A percentile compares a stretch with the other conserved stretches of the same genome.
phyloP scores from a whole-genome alignment of 1,140 invertebrate species.

The Drosophila ficusphila region DNA sequence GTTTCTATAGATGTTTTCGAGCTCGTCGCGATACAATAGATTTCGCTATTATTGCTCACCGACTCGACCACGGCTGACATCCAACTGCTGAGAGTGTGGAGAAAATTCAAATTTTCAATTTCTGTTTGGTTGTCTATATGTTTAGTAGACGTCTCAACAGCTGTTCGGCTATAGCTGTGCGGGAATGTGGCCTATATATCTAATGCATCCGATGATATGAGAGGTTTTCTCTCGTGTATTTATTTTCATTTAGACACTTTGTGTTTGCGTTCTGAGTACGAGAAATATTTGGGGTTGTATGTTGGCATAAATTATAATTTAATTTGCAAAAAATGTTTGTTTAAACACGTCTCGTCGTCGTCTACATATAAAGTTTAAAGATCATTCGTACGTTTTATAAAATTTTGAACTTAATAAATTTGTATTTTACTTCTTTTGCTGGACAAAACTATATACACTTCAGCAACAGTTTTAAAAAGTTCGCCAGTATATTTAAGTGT shows the following conservation, averaged over 20 bases:
- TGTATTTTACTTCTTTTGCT: no score
- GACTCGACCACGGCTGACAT: slow-evolving; percentile 51
- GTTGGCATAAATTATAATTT: no score
- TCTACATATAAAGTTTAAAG: no score
- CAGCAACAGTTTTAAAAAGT: background rate
- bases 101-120: slow-evolving; percentile 26
- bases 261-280: no score
- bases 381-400: no score
- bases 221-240: background rate
- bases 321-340: no score
- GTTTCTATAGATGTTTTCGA: slow-evolving; percentile 12
- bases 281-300: background rate
- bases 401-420: no score
- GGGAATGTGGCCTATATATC: background rate
- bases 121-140: slow-evolving; percentile 36
- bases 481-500: background rate
- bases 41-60: slow-evolving; percentile 27
- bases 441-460: no score
- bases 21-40: slow-evolving; percentile 9
- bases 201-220: background rate
- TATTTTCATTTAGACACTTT: no score
- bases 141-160: slow-evolving; percentile 18
- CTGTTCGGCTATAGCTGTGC: slow-evolving; percentile 7
- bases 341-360: no score
- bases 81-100: slow-evolving; percentile 50